Evolutionary conservation across 2,113 vertebrate genomes (phyloP).

Genomic region (Xyrauchen texanus): DNA sequence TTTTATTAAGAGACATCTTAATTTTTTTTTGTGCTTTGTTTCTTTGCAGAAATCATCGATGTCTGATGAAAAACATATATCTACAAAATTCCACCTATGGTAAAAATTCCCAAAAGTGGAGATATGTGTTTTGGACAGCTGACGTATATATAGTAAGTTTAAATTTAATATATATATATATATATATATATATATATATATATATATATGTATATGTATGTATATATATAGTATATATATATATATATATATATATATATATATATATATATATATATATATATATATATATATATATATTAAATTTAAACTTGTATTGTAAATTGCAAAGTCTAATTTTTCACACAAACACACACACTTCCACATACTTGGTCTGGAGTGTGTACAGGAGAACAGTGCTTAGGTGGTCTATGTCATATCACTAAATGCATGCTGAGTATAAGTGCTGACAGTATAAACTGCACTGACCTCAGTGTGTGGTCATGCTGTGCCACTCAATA

Average conservation of each 20-base stretch:
- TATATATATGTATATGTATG: too few species aligned
- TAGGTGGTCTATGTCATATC: conserved; percentile 58
- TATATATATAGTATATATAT: background rate
- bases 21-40: too few species aligned
- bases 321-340: background rate
- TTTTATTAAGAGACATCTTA: too few species aligned
- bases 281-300: background rate
- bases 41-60: too few species aligned
- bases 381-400: conserved; percentile 46
- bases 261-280: background rate
- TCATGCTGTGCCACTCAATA: conserved; percentile 63
- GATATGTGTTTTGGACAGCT: too few species aligned
- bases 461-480: conserved; percentile 62
- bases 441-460: conserved; percentile 59
- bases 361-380: conserved; percentile 21
- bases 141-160: too few species aligned
- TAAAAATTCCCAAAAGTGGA: too few species aligned
- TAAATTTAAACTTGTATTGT: too few species aligned
- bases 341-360: background rate
- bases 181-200: too few species aligned
- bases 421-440: conserved; percentile 55
- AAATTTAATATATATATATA: too few species aligned
- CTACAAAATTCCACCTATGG: too few species aligned
- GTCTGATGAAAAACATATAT: too few species aligned
- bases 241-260: background rate